These are phyloP conservation scores for Ctenopoma multispine DNA, from an alignment of 2,797 vertebrate species.

Conservation along the genomic window DNA sequence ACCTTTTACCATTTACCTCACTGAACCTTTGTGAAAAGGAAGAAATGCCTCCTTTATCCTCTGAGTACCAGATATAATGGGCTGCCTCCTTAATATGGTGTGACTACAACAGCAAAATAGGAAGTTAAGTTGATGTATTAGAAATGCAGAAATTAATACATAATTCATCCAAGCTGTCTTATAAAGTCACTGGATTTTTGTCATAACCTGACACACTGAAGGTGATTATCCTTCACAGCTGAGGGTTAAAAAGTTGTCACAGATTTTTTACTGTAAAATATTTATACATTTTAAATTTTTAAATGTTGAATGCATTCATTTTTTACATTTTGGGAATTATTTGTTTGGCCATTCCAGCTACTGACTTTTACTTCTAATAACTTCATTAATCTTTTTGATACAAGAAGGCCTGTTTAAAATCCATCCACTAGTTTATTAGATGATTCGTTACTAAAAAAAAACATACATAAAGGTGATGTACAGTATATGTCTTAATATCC, in stretches of 20 bases:
- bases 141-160: constrained; percentile 39
- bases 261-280: constrained; percentile 15
- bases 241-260: constrained; percentile 9
- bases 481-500: neutral
- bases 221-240: constrained; percentile 17
- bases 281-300: neutral
- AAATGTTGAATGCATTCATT: neutral
- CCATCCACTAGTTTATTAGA: too few relatives aligned
- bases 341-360: too few relatives aligned
- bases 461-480: neutral
- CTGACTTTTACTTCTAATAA: too few relatives aligned
- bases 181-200: constrained; percentile 18
- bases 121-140: constrained; percentile 25
- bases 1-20: neutral
- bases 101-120: constrained; percentile 21
- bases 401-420: too few relatives aligned
- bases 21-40: constrained; percentile 20
- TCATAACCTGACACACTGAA: constrained; percentile 27
- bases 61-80: constrained; percentile 17
- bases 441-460: neutral
- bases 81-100: constrained; percentile 18
- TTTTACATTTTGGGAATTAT: neutral
- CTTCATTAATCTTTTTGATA: neutral
- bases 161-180: constrained; percentile 10
- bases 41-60: constrained; percentile 19